Conservation (phyloP, 2,888 invertebrate genomes). For the Pyrgus malvae region DNA sequence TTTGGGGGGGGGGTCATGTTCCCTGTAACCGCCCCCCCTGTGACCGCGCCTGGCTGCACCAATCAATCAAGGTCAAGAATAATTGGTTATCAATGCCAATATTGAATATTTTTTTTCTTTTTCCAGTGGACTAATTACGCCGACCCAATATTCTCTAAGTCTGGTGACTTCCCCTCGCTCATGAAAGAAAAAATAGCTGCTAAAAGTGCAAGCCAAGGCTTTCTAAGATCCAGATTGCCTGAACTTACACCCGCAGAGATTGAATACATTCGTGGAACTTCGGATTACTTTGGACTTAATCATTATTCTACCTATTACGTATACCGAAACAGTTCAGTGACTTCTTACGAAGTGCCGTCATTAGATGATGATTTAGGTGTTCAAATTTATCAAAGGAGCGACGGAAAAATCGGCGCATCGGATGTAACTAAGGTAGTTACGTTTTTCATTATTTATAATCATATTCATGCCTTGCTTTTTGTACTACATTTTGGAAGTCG, state of each 20-base stretch:
- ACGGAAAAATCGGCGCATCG: conserved; percentile 40
- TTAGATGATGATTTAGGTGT: conserved; percentile 41
- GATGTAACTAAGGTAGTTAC: conserved; percentile 33
- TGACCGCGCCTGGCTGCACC: no score
- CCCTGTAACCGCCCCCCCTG: no score
- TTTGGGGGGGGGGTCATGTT: no score
- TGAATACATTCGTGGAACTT: conserved; percentile 47
- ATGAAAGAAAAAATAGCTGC: conserved; percentile 79
- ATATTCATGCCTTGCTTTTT: no score
- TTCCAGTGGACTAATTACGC: conserved; percentile 79
- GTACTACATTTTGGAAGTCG: no score
- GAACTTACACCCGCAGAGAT: conserved; percentile 73
- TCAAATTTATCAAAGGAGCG: conserved; percentile 32
- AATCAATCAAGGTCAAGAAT: no score
- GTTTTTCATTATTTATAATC: no score
- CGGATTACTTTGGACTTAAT: conserved; percentile 78
- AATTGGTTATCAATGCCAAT: no score
- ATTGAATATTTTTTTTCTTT: not conserved
- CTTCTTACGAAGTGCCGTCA: conserved; percentile 38
- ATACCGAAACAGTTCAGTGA: conserved; percentile 43
- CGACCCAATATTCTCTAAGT: conserved; percentile 81
- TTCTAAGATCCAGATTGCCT: conserved; percentile 79
- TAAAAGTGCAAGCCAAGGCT: conserved; percentile 82
- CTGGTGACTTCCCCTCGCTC: conserved; percentile 83
- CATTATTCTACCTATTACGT: conserved; percentile 77